Evolutionary conservation across 2,797 vertebrate genomes (phyloP).

Genomic region (Sebastes nivosus): DNA sequence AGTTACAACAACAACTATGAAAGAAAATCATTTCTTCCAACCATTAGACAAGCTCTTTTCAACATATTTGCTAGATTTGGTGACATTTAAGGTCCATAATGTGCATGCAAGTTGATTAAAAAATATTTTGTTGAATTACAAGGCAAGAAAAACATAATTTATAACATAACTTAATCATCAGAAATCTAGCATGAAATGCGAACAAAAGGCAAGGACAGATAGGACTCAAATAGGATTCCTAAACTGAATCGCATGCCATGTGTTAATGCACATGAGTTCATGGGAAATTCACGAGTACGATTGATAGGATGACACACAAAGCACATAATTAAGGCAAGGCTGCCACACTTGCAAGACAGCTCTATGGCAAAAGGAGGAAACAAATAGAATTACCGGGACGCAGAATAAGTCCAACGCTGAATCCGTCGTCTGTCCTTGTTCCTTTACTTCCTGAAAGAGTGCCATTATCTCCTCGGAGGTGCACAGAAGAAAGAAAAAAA

Average conservation of each 20-base stretch:
- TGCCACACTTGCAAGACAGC: background rate
- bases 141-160: background rate
- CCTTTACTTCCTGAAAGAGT: conserved; percentile 33
- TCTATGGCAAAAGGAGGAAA: background rate
- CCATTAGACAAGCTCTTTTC: background rate
- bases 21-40: background rate
- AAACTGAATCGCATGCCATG: background rate
- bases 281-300: background rate
- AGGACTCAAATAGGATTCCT: background rate
- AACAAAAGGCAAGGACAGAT: background rate
- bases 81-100: background rate
- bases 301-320: background rate
- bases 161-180: background rate
- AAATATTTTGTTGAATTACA: background rate
- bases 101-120: background rate
- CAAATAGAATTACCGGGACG: background rate
- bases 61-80: background rate
- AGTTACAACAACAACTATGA: background rate
- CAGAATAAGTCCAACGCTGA: conserved; percentile 1
- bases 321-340: conserved; percentile 6
- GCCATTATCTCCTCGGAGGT: conserved; percentile 42
- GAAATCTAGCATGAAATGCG: background rate
- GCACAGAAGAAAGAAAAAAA: conserved; percentile 23
- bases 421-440: conserved; percentile 46
- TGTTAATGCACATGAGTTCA: background rate